Evolutionary conservation across 1,140 invertebrate species (phyloP).

Genomic region (Ceratina japonica): DNA sequence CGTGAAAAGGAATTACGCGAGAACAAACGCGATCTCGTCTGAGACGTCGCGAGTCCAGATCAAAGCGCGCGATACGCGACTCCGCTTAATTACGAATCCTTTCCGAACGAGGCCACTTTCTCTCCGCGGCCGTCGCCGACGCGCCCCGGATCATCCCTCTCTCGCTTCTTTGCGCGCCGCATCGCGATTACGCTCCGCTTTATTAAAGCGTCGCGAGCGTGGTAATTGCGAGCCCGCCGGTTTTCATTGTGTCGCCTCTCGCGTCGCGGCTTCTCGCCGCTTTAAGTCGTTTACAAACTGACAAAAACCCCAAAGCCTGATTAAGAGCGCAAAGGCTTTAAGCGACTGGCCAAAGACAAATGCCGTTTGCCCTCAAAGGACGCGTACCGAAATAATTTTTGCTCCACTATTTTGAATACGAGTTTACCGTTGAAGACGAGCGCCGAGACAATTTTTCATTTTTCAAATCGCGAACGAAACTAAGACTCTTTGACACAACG

Average conservation of each 20-base stretch:
- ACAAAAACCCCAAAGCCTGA: background rate
- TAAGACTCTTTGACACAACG: too few relatives aligned
- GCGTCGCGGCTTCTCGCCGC: background rate
- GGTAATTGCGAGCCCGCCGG: conserved; percentile 21
- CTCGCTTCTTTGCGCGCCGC: conserved; percentile 2
- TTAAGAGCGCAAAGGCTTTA: too few relatives aligned
- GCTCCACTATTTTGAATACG: too few relatives aligned
- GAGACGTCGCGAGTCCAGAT: conserved; percentile 6
- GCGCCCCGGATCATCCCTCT: background rate
- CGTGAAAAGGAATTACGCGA: background rate
- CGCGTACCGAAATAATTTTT: too few relatives aligned
- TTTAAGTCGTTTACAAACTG: conserved; percentile 8
- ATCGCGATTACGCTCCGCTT: conserved; percentile 15
- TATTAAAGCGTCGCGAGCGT: conserved; percentile 32
- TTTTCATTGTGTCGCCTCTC: conserved; percentile 21
- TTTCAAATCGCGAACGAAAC: background rate
- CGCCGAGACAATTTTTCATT: too few relatives aligned
- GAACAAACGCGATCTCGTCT: conserved; percentile 19
- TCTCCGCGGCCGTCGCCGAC: background rate
- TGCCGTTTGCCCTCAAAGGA: too few relatives aligned
- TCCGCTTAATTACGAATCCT: conserved; percentile 37
- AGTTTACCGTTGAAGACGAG: too few relatives aligned
- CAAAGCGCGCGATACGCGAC: conserved; percentile 17
- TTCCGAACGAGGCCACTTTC: conserved; percentile 14
- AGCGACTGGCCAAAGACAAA: too few relatives aligned